Percentiles rank a stretch among this genome's conserved stretches.
Conservation (phyloP, 1,140 invertebrate species). For the Diachasma alloeum region DNA sequence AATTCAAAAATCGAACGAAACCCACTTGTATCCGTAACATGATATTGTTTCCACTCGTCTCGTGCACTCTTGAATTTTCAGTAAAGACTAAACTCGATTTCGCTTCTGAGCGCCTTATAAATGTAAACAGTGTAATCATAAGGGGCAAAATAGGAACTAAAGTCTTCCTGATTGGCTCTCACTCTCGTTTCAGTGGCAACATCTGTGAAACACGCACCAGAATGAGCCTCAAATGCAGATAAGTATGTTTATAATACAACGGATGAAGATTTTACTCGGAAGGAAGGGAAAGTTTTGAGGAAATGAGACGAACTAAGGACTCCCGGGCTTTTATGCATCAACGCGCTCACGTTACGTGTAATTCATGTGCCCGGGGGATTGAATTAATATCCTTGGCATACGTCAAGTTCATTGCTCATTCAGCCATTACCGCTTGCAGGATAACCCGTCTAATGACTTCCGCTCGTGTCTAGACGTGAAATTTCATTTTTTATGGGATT, state of each 20-base stretch:
- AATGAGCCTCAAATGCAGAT: not conserved
- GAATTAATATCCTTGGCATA: not conserved
- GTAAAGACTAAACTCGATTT: conserved; percentile 22
- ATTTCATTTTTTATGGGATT: not conserved
- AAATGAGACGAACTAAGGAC: not conserved
- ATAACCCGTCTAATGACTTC: not conserved
- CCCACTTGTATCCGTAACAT: conserved; percentile 8
- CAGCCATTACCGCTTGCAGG: not conserved
- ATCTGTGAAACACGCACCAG: conserved; percentile 1
- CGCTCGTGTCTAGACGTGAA: not conserved
- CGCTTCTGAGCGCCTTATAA: conserved; percentile 14
- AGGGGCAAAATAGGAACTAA: conserved; percentile 3
- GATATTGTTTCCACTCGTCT: not conserved
- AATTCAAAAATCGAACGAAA: not conserved
- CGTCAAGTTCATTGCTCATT: not conserved
- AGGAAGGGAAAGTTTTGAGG: conserved; percentile 24
- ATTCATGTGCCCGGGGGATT: not conserved
- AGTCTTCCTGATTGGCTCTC: conserved; percentile 18
- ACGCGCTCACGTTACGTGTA: not conserved
- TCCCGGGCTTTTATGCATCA: not conserved
- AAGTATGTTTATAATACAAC: conserved; percentile 11
- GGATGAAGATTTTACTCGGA: not conserved
- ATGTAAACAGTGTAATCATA: conserved; percentile 18
- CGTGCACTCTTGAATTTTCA: not conserved
- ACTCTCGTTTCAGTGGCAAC: not conserved